Percentiles rank a stretch among this genome's conserved stretches.
phyloP scores from a whole-genome alignment of 2,888 invertebrate species.

The Diaprepes abbreviatus region DNA sequence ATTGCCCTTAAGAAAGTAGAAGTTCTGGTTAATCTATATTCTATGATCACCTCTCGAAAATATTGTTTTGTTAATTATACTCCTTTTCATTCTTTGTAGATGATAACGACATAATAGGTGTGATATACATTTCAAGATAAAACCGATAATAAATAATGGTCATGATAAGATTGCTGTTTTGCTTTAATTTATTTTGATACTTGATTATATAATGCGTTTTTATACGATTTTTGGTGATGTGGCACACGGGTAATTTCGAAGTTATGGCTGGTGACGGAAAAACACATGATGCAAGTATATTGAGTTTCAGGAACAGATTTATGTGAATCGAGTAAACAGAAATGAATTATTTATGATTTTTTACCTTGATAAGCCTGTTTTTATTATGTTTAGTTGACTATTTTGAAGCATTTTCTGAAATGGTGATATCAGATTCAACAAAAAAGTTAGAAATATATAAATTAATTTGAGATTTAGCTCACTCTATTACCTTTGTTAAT shows the following conservation, averaged over 20 bases:
- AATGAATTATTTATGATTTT: background rate
- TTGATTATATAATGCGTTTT: background rate
- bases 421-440: too few species aligned
- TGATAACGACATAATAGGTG: constrained; percentile 3
- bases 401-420: too few species aligned
- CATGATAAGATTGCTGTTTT: constrained; percentile 6
- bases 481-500: too few species aligned
- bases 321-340: background rate
- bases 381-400: background rate
- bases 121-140: background rate
- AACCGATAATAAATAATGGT: background rate
- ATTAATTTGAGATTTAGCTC: too few species aligned
- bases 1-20: too few species aligned
- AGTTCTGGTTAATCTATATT: too few species aligned
- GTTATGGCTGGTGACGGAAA: background rate
- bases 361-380: background rate
- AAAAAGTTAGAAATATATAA: too few species aligned
- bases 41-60: background rate
- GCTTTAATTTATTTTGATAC: constrained; percentile 4
- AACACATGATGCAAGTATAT: background rate
- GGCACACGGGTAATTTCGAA: background rate
- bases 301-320: background rate
- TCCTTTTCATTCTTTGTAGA: too few species aligned
- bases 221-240: background rate
- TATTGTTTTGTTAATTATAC: background rate